These are phyloP conservation scores for Gavialis gangeticus DNA, from an alignment of 2,113 vertebrate genomes.

Conservation along the genomic window DNA sequence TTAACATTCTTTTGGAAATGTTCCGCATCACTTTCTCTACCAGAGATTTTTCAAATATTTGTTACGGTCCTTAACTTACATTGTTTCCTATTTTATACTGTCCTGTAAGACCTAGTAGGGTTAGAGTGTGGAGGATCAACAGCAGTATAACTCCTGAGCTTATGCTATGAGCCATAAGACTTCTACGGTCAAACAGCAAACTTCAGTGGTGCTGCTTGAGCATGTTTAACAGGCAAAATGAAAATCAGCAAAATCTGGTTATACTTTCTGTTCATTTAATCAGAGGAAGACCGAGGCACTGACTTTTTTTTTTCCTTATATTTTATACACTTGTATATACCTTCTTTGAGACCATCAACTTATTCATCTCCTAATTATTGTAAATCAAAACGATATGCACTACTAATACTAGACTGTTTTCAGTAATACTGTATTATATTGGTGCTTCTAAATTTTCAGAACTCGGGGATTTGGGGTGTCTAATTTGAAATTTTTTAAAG, in stretches of 20 bases:
- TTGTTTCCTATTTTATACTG: no score
- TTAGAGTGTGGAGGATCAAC: background rate
- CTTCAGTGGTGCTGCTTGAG: background rate
- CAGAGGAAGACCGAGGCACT: background rate
- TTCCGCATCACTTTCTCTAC: background rate
- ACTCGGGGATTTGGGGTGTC: background rate
- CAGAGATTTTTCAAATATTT: background rate
- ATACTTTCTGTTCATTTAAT: background rate
- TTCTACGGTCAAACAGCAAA: background rate
- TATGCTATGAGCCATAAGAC: background rate
- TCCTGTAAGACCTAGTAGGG: background rate
- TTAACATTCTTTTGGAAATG: background rate
- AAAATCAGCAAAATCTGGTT: background rate
- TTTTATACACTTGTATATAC: background rate
- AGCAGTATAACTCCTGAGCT: background rate
- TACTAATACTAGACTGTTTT: background rate
- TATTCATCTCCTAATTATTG: background rate
- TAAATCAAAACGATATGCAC: background rate
- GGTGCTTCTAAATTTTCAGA: background rate
- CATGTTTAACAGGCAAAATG: background rate
- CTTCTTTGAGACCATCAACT: background rate
- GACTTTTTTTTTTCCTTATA: background rate
- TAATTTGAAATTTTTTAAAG: background rate
- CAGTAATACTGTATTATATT: background rate
- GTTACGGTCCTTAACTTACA: background rate